Conservation (phyloP, 2,797 vertebrate genomes). For the Sebastes nivosus region DNA sequence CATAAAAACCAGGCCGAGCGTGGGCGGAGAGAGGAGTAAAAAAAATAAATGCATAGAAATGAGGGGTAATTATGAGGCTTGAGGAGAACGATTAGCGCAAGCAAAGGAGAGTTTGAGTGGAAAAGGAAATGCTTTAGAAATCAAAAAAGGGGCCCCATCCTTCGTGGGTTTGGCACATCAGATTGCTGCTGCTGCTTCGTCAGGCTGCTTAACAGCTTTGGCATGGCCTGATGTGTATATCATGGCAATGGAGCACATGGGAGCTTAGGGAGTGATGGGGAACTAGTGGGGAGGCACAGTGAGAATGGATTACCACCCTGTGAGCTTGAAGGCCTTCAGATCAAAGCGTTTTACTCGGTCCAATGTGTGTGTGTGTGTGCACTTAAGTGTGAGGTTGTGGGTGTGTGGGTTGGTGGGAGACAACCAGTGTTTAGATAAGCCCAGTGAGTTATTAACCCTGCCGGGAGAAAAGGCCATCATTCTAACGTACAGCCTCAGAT, state of each 20-base stretch:
- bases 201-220: conserved; percentile 60
- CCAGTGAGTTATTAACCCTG: conserved; percentile 58
- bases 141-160: conserved; percentile 47
- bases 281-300: conserved; percentile 38
- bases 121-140: conserved; percentile 53
- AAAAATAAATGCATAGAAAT: conserved; percentile 15
- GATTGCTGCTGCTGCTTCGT: conserved; percentile 42
- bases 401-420: conserved; percentile 20
- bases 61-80: conserved; percentile 60
- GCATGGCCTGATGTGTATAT: conserved; percentile 38
- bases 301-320: conserved; percentile 65
- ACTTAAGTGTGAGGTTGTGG: neutral
- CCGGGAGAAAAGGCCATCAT: conserved; percentile 55
- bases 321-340: conserved; percentile 60
- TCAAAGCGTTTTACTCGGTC: conserved; percentile 57
- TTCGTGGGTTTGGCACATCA: conserved; percentile 37
- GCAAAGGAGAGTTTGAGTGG: conserved; percentile 29
- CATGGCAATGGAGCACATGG: conserved; percentile 19
- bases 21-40: conserved; percentile 23
- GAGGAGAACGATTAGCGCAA: conserved; percentile 35
- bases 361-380: neutral
- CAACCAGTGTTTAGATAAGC: conserved; percentile 55
- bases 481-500: conserved; percentile 48
- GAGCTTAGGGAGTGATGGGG: conserved; percentile 47
- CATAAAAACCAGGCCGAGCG: conserved; percentile 48